Percentiles rank a stretch among this genome's conserved stretches.
phyloP scores from a whole-genome alignment of 2,113 vertebrate genomes.

The cattle (Bos taurus) region ARS-UCD2.0 NC_037331.1:80136501-80137000 shows the following conservation, averaged over 20 bases:
- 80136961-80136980: background rate
- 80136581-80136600: background rate
- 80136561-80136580: background rate
- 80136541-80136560: background rate
- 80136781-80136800: background rate
- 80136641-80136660: background rate
- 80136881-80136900: background rate
- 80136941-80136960: background rate
- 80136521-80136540: background rate
- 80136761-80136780: background rate
- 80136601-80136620: background rate
- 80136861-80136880: background rate
- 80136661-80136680: constrained; percentile 26
- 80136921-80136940: background rate
- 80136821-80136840: background rate
- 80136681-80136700: background rate
- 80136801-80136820: background rate
- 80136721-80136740: constrained; percentile 27
- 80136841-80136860: background rate
- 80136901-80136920: background rate
- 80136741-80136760: background rate
- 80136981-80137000: background rate
- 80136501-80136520: background rate
- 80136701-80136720: background rate
- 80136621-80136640: background rate